These are phyloP conservation scores for Synchiropus splendidus DNA, from an alignment of 2,113 vertebrate genomes.

Conservation along the genomic window DNA sequence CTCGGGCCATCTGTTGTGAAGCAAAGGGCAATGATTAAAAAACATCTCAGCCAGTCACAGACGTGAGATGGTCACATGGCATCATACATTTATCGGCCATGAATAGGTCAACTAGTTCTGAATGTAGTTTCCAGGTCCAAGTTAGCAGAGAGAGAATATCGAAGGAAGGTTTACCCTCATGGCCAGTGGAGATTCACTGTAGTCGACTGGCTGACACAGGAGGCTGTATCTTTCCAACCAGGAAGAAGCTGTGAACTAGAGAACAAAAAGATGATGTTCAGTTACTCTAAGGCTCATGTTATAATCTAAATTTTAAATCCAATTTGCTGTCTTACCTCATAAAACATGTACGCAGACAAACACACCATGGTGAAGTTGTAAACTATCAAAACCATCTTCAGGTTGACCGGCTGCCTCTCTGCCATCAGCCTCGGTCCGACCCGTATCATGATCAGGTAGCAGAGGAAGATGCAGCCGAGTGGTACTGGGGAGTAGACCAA, in stretches of 20 bases:
- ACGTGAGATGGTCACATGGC: too few species aligned
- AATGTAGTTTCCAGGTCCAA: too few species aligned
- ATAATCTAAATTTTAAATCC: not conserved
- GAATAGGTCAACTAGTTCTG: too few species aligned
- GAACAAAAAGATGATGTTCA: conserved; percentile 27
- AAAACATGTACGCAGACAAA: conserved; percentile 61
- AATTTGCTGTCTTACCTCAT: conserved; percentile 47
- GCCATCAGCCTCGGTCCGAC: conserved; percentile 34
- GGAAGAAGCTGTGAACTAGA: conserved; percentile 63
- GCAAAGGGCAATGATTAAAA: too few species aligned
- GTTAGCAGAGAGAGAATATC: too few species aligned
- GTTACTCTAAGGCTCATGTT: not conserved
- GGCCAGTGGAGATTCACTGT: conserved; percentile 49
- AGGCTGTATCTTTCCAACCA: conserved; percentile 60
- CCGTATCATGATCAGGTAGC: conserved; percentile 48
- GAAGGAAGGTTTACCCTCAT: conserved; percentile 39
- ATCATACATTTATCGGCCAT: too few species aligned
- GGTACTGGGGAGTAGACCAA: conserved; percentile 53
- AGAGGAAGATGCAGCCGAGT: conserved; percentile 41
- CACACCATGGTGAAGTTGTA: conserved; percentile 51
- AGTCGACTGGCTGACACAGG: conserved; percentile 63
- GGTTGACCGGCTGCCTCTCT: conserved; percentile 26
- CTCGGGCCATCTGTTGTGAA: conserved; percentile 77
- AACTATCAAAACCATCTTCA: conserved; percentile 39
- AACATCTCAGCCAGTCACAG: too few species aligned